Evolutionary conservation across 2,888 invertebrate species (phyloP).

Genomic region (Scaptomyza flava): DNA sequence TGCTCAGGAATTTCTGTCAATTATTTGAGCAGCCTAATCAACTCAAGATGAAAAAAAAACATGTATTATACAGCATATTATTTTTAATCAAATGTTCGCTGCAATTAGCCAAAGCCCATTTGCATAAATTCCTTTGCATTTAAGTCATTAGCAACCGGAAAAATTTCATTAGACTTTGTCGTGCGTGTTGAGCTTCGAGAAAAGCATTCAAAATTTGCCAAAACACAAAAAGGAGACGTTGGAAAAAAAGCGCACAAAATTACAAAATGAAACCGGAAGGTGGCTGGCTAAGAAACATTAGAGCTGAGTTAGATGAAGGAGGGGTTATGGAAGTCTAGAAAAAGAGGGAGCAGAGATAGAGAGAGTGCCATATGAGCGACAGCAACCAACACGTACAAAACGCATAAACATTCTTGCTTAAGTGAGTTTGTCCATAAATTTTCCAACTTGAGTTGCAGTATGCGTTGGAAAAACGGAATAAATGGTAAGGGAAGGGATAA

Average conservation of each 20-base stretch:
- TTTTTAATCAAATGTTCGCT: constrained; percentile 58
- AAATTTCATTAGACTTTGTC: constrained; percentile 75
- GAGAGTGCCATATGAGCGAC: constrained; percentile 63
- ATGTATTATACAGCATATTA: constrained; percentile 38
- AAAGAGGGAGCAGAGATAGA: not conserved
- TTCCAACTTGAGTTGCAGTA: constrained; percentile 73
- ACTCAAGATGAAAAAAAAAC: constrained; percentile 6
- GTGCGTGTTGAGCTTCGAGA: constrained; percentile 37
- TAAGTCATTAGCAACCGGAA: constrained; percentile 63
- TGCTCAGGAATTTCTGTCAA: not conserved
- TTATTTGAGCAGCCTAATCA: not conserved
- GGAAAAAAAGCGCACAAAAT: constrained; percentile 45
- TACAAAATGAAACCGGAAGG: constrained; percentile 69
- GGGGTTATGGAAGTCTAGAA: not conserved
- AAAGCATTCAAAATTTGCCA: constrained; percentile 57
- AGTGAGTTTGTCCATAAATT: constrained; percentile 83
- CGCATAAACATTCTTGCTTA: constrained; percentile 83
- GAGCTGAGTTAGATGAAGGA: not conserved
- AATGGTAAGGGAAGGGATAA: not conserved
- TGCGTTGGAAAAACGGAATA: constrained; percentile 18
- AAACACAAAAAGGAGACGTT: constrained; percentile 9
- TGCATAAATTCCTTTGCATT: constrained; percentile 74
- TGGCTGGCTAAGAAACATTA: constrained; percentile 12
- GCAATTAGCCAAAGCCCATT: constrained; percentile 65
- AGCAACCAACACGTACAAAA: constrained; percentile 80